These are phyloP conservation scores for Darevskia nairensis DNA, from an alignment of 2,797 vertebrate species.

Conservation along the genomic window DNA sequence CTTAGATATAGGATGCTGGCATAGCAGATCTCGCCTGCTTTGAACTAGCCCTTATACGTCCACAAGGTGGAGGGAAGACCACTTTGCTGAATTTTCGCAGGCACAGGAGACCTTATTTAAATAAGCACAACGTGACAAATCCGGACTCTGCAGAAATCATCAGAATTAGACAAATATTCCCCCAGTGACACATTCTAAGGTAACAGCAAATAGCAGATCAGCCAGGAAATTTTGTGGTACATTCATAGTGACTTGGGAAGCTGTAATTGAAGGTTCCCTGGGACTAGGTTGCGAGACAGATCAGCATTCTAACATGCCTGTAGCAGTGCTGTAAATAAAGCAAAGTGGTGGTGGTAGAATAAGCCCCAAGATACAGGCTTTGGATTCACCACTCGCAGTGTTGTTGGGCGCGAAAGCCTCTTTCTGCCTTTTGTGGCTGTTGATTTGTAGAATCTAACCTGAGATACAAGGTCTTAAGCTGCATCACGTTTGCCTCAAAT, in stretches of 20 bases:
- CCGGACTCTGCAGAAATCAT: background rate
- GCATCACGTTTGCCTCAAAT: too few species aligned
- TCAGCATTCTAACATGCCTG: background rate
- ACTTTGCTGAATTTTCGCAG: conserved; percentile 19
- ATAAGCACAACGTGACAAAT: background rate
- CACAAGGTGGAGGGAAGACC: conserved; percentile 50
- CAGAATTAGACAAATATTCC: background rate
- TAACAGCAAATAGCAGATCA: conserved; percentile 16
- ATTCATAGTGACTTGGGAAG: conserved; percentile 36
- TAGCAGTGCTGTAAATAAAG: background rate
- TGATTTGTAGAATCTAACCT: background rate
- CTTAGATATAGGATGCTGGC: conserved; percentile 30
- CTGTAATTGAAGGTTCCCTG: conserved; percentile 27
- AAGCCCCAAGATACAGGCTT: background rate
- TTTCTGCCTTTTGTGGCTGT: background rate
- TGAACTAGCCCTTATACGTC: conserved; percentile 72
- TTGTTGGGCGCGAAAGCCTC: background rate
- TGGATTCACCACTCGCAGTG: background rate
- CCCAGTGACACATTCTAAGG: background rate
- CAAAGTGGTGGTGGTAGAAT: background rate
- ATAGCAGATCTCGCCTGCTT: conserved; percentile 53
- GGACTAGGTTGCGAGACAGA: background rate
- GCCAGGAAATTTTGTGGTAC: conserved; percentile 31
- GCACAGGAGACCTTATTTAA: background rate
- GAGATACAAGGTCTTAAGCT: background rate